These are phyloP conservation scores for Pachyrhynchus sulphureomaculatus DNA, from an alignment of 1,140 invertebrate species.

Conservation along the genomic window DNA sequence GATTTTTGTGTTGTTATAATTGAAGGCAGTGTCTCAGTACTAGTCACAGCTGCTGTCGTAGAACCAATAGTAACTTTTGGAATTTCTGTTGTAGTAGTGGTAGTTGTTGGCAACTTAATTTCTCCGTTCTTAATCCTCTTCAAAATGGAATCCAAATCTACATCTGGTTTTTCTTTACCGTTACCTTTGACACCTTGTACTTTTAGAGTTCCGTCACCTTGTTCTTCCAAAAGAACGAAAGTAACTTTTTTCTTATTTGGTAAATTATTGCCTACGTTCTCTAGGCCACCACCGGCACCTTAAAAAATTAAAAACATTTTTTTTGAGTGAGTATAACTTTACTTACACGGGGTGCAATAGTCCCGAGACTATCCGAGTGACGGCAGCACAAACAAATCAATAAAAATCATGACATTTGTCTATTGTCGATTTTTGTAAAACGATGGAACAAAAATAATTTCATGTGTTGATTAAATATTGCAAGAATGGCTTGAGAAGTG, in stretches of 20 bases:
- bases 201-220: conserved; percentile 78
- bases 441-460: too few relatives aligned
- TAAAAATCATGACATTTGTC: too few relatives aligned
- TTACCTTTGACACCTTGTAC: conserved; percentile 76
- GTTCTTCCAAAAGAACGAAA: conserved; percentile 81
- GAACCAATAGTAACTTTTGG: conserved; percentile 47
- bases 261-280: conserved; percentile 66
- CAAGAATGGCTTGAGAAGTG: too few relatives aligned
- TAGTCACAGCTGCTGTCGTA: conserved; percentile 40
- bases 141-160: conserved; percentile 76
- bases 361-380: too few relatives aligned
- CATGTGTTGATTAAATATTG: too few relatives aligned
- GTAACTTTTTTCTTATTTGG: conserved; percentile 77
- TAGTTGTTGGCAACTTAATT: conserved; percentile 71
- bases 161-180: conserved; percentile 65
- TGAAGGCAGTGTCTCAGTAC: conserved; percentile 35
- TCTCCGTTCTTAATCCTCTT: conserved; percentile 79
- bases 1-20: conserved; percentile 1
- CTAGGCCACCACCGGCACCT: conserved; percentile 66
- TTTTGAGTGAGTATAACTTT: too few relatives aligned
- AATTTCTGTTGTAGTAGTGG: conserved; percentile 52
- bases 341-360: too few relatives aligned
- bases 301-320: too few relatives aligned
- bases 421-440: too few relatives aligned
- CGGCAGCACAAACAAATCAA: too few relatives aligned